Conservation (phyloP, 2,797 vertebrate species). For the Anguilla anguilla region DNA sequence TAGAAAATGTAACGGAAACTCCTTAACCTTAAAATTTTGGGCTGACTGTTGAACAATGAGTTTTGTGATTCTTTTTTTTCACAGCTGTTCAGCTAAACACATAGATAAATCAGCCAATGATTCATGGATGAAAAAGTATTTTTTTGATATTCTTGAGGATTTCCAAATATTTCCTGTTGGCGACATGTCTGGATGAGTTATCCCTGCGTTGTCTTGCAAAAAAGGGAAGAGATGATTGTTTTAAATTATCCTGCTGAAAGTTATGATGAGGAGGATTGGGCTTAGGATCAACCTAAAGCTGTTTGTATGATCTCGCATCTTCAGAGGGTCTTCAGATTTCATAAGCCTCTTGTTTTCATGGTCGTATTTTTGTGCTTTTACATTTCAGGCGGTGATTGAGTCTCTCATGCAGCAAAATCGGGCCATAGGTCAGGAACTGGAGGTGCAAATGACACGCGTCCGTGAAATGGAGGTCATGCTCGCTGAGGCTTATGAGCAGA, state of each 20-base stretch:
- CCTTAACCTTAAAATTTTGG: too few relatives aligned
- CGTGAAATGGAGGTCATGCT: neutral
- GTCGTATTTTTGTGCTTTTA: neutral
- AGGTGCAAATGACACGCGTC: neutral
- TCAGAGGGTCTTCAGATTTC: neutral
- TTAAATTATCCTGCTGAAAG: neutral
- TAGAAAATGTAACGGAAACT: too few relatives aligned
- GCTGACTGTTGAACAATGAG: too few relatives aligned
- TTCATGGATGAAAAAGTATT: too few relatives aligned
- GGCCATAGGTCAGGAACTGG: neutral
- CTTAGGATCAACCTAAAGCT: neutral
- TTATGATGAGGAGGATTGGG: neutral
- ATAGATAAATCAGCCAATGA: too few relatives aligned
- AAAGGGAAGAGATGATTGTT: neutral
- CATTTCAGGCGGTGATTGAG: neutral
- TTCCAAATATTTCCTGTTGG: too few relatives aligned
- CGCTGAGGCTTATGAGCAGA: neutral
- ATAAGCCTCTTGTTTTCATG: neutral
- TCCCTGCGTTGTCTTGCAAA: neutral
- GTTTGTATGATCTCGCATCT: neutral
- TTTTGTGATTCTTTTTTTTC: too few relatives aligned
- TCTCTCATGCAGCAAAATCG: neutral
- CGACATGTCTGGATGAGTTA: too few relatives aligned
- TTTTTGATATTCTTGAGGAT: too few relatives aligned
- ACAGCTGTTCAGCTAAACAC: too few relatives aligned